Evolutionary conservation across 2,888 invertebrate genomes (phyloP), one percentile per base, ranked within the genome.

Genomic region (Cerastoderma edule): DNA sequence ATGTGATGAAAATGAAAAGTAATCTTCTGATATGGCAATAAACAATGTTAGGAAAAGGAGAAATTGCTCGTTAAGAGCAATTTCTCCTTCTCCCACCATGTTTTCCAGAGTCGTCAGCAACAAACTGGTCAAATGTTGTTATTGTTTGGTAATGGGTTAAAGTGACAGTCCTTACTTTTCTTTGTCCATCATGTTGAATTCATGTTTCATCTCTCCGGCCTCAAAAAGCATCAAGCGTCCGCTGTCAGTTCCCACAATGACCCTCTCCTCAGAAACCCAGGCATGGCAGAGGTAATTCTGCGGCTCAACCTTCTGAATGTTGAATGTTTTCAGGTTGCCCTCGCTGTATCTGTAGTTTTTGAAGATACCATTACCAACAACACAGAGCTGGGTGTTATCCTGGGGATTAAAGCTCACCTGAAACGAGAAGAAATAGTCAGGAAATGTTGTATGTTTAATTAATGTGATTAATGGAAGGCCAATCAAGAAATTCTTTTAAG

Each of bases 251-350:
- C 98, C 98, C 57, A 96, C 95, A 82, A 97, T 93, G n/a, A 98
- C 94, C 66, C 96, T 94, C 88, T 98, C 98, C 75, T 96, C 94
- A 1, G 96, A 95, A 54, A 98, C 91, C 96, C 98, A 98, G 83
- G 96, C 95, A 87, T 96, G 95, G 60, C 95, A 95, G 16, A 95
- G 95, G 84, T 97, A 95, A 77, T 95, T 94, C 68, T 96, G 95
- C 88, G 95, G 94, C 39, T 97, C 97, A 46, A 96, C 95, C 92
- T 97, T 97, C 82, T 96, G 95, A 93, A 96, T 97, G 13, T 96
- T 97, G 93, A 95, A 97, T 79, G 96, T 96, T 44, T 96, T 95
- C 95, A 97, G 96, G 13, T 95, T 95, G 2, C 95, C 95, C 89
- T 97, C 97, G 27, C 95, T 94, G 53, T 96, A 95, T 35, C 96